A percentile compares a stretch with the other conserved stretches of the same genome.
Conservation (phyloP, 2,113 vertebrate genomes). For the Syngnathus typhle region DNA sequence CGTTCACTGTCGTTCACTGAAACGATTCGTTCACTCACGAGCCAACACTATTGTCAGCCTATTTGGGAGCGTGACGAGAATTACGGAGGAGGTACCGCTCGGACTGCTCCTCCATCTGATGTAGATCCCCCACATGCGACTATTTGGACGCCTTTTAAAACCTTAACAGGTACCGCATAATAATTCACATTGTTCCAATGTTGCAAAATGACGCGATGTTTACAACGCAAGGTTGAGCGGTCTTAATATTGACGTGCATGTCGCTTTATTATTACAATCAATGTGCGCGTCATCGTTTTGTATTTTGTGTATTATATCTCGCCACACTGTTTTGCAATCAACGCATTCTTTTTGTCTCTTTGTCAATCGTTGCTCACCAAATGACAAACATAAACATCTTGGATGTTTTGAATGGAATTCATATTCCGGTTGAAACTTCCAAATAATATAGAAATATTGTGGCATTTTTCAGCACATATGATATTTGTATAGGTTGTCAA, state of each 20-base stretch:
- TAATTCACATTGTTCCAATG: neutral
- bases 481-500: no score
- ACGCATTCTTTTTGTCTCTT: conserved; percentile 1
- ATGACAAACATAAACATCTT: no score
- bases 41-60: neutral
- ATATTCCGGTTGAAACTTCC: no score
- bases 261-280: conserved; percentile 15
- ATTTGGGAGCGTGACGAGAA: conserved; percentile 21
- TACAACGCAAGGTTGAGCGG: conserved; percentile 13
- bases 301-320: neutral
- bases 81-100: conserved; percentile 9
- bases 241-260: conserved; percentile 12
- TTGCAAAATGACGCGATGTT: neutral
- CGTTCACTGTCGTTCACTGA: no score
- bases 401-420: no score
- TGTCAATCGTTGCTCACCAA: neutral
- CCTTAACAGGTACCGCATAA: conserved; percentile 40
- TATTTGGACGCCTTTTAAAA: conserved; percentile 15
- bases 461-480: no score
- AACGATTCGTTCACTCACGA: no score
- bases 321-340: neutral
- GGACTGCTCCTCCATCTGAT: conserved; percentile 14
- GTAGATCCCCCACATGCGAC: conserved; percentile 19
- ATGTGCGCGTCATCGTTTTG: neutral
- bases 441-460: no score